phyloP scores from a whole-genome alignment of 2,888 invertebrate species.

The Eupelmus urozonus region DNA sequence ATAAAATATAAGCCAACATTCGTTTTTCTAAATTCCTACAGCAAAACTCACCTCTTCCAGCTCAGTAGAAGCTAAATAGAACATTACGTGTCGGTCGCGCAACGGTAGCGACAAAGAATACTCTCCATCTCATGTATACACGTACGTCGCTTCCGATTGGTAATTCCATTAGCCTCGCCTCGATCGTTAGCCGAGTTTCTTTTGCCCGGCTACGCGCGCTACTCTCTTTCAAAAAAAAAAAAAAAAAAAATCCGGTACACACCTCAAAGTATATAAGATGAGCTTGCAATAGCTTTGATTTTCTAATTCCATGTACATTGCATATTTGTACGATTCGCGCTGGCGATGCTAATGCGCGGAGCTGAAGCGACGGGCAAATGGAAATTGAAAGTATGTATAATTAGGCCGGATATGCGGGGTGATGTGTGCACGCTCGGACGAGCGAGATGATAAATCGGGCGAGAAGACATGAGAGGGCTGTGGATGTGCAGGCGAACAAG shows the following conservation, averaged over 20 bases:
- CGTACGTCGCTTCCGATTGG: slow-evolving; percentile 16
- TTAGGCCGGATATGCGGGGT: background rate
- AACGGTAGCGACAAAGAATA: too few species aligned
- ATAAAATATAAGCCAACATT: too few species aligned
- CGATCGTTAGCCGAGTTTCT: slow-evolving; percentile 13
- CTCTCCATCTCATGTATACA: background rate
- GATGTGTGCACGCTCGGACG: too few species aligned
- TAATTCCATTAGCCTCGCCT: slow-evolving; percentile 41
- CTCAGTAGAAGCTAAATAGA: too few species aligned
- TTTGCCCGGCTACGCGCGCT: background rate
- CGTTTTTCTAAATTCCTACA: too few species aligned
- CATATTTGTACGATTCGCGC: background rate
- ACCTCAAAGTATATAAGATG: too few species aligned
- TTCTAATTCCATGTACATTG: too few species aligned
- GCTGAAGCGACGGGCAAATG: background rate
- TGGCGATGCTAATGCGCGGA: background rate
- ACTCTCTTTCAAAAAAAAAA: too few species aligned
- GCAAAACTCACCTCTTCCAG: too few species aligned
- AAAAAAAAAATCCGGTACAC: too few species aligned
- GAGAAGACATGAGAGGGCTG: background rate
- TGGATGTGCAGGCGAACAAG: background rate
- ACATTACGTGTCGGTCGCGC: too few species aligned
- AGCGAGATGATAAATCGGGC: slow-evolving; percentile 15
- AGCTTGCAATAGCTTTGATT: too few species aligned
- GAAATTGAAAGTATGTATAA: background rate